Evolutionary conservation across 2,113 vertebrate species (phyloP).

Genomic region (Oryzias curvinotus): DNA sequence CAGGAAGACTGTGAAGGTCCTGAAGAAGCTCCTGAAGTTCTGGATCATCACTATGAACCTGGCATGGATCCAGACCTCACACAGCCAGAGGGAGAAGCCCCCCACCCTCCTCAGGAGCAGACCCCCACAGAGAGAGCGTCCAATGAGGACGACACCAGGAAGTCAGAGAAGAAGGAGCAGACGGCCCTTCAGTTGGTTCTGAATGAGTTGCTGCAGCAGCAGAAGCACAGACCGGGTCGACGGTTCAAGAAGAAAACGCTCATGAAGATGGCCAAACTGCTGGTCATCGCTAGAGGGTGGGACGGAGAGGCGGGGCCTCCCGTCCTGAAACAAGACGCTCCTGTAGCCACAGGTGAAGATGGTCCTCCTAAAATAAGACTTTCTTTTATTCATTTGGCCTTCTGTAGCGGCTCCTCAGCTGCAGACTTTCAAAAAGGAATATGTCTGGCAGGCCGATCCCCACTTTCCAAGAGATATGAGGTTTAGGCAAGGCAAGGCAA

Average conservation of each 20-base stretch:
- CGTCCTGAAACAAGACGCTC: background rate
- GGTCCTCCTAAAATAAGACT: no score
- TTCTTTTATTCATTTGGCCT: no score
- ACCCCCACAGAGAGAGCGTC: no score
- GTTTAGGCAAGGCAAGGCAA: no score
- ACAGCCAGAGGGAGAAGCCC: background rate
- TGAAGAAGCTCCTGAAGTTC: background rate
- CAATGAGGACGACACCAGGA: no score
- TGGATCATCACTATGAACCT: background rate
- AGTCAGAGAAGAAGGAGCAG: background rate
- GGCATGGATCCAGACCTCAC: no score
- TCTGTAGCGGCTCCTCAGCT: no score
- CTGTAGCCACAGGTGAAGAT: background rate
- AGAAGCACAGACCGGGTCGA: slow-evolving; percentile 18
- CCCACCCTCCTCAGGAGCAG: background rate
- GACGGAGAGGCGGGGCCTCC: background rate
- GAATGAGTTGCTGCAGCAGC: slow-evolving; percentile 12
- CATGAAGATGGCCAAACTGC: slow-evolving; percentile 27
- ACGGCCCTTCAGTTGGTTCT: background rate
- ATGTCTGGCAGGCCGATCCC: no score
- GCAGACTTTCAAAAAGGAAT: no score
- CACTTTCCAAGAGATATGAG: no score
- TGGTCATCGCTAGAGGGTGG: slow-evolving; percentile 3
- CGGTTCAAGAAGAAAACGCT: slow-evolving; percentile 23
- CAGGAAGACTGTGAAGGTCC: background rate